Conservation (phyloP, 2,888 invertebrate genomes). For the Hipparchia semele region DNA sequence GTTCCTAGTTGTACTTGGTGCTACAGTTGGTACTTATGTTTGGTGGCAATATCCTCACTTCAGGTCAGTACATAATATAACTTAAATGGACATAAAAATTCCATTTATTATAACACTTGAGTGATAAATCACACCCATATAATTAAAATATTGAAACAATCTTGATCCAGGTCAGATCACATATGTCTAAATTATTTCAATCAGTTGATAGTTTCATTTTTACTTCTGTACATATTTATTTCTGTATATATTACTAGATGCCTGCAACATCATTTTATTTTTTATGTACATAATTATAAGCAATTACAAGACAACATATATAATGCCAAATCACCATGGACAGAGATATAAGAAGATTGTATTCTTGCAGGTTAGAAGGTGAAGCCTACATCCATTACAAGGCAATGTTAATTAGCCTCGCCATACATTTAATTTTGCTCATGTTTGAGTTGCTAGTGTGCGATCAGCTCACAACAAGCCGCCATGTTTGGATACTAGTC, state of each 20-base stretch:
- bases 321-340: too few relatives aligned
- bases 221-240: too few relatives aligned
- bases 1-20: conserved; percentile 93
- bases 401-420: conserved; percentile 98
- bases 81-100: background rate
- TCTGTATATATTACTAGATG: too few relatives aligned
- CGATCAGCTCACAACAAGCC: conserved; percentile 94
- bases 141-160: background rate
- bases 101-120: background rate
- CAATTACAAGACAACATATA: too few relatives aligned
- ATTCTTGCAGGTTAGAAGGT: conserved; percentile 90
- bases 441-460: conserved; percentile 99
- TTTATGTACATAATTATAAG: too few relatives aligned
- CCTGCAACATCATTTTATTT: too few relatives aligned
- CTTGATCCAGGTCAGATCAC: conserved; percentile 14
- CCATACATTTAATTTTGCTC: conserved; percentile 95
- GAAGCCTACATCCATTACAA: conserved; percentile 99
- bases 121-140: background rate
- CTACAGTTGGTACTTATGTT: conserved; percentile 95
- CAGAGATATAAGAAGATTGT: too few relatives aligned
- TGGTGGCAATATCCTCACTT: conserved; percentile 99
- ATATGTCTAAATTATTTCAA: background rate
- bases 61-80: conserved; percentile 81
- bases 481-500: conserved; percentile 94
- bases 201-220: background rate